Percentiles rank a stretch among this genome's conserved stretches.
Conservation (phyloP, 2,797 vertebrate genomes). For the Manis javanica region DNA sequence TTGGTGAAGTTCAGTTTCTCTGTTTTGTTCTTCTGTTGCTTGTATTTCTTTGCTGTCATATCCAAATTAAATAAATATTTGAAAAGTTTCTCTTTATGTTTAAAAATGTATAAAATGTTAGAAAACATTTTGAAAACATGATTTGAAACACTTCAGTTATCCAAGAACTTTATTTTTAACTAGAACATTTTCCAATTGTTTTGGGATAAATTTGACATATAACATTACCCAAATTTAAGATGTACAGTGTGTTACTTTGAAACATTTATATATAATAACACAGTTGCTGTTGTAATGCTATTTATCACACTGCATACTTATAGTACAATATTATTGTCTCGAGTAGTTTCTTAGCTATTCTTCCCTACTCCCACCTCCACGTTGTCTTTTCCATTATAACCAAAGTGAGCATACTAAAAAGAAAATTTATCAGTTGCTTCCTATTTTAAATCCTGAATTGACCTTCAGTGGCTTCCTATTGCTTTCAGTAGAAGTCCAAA, state of each 20-base stretch:
- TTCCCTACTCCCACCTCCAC: background rate
- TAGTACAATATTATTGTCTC: background rate
- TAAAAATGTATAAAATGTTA: background rate
- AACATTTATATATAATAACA: background rate
- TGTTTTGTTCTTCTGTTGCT: background rate
- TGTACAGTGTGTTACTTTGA: background rate
- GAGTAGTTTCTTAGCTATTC: background rate
- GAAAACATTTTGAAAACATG: background rate
- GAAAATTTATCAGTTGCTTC: background rate
- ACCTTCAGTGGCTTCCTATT: background rate
- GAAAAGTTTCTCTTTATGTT: constrained; percentile 3
- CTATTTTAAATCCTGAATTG: constrained; percentile 8
- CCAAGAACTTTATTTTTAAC: background rate
- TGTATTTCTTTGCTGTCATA: background rate
- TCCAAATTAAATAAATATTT: constrained; percentile 34
- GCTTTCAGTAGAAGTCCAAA: constrained; percentile 13
- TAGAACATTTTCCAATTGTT: background rate
- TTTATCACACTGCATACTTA: background rate
- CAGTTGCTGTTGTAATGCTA: background rate
- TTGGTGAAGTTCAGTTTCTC: background rate
- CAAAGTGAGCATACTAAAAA: constrained; percentile 28
- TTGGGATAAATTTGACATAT: background rate
- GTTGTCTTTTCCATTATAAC: constrained; percentile 47
- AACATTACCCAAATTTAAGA: background rate
- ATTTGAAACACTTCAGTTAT: background rate